These are phyloP conservation scores for Emydura subglobosa DNA, from an alignment of 2,113 vertebrate genomes.

Conservation along the genomic window DNA sequence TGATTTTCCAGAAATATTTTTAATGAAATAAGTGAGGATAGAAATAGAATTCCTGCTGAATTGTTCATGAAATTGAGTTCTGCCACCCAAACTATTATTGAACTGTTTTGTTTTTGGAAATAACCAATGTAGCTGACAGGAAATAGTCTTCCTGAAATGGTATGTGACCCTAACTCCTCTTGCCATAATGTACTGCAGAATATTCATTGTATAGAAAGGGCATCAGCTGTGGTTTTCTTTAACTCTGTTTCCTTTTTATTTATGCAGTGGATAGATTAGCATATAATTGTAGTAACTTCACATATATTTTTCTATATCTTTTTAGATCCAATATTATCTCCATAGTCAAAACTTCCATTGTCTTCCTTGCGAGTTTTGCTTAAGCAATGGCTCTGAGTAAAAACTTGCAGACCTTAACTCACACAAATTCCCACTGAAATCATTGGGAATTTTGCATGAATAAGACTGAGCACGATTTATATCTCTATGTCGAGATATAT, in stretches of 20 bases:
- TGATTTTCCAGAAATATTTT: slow-evolving; percentile 40
- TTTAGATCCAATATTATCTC: slow-evolving; percentile 35
- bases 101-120: slow-evolving; percentile 10
- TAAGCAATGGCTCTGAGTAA: background rate
- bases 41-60: slow-evolving; percentile 16
- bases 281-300: background rate
- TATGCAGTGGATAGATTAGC: background rate
- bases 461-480: background rate
- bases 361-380: background rate
- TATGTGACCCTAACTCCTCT: slow-evolving; percentile 12
- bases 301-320: background rate
- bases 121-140: background rate
- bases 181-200: background rate
- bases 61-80: background rate
- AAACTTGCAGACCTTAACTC: background rate
- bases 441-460: background rate
- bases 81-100: slow-evolving; percentile 23
- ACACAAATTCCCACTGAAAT: background rate
- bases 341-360: background rate
- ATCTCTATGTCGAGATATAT: background rate
- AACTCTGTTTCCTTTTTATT: background rate
- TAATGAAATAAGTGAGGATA: slow-evolving; percentile 1
- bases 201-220: background rate
- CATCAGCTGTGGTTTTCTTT: background rate
- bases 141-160: background rate